These are phyloP conservation scores for Mastomys natalensis DNA, from an alignment of 2,113 vertebrate genomes.

Conservation along the genomic window DNA sequence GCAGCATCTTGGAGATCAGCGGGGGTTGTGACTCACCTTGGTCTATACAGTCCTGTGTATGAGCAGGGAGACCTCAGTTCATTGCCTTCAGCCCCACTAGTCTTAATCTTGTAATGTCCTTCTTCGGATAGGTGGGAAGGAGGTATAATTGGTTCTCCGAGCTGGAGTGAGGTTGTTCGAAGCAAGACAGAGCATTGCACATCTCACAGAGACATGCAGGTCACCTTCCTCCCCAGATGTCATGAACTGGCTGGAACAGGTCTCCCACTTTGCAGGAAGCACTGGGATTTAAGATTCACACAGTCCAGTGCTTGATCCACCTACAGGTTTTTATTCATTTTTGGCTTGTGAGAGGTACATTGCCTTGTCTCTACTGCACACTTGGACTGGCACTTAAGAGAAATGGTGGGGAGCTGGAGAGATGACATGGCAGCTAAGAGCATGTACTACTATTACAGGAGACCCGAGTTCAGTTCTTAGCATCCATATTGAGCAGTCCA, in stretches of 20 bases:
- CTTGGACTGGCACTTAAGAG: not conserved
- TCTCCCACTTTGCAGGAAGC: not conserved
- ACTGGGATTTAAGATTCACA: not conserved
- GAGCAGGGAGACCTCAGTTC: not conserved
- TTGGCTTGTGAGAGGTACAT: not conserved
- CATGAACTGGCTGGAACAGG: not conserved
- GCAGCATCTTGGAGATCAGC: not conserved
- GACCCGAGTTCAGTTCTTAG: not conserved
- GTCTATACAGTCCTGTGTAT: not conserved
- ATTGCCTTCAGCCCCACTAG: accelerated
- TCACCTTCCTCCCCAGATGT: not conserved
- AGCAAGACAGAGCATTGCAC: not conserved
- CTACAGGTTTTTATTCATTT: not conserved
- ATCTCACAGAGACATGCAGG: not conserved
- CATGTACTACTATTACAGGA: not conserved
- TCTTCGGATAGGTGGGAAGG: not conserved
- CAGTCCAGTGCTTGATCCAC: not conserved
- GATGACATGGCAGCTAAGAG: not conserved
- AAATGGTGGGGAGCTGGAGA: not conserved
- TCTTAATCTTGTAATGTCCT: not conserved
- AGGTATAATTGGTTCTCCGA: not conserved
- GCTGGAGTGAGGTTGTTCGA: not conserved
- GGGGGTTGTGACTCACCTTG: not conserved
- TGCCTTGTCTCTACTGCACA: not conserved
- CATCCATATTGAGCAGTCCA: not conserved